phyloP scores from a whole-genome alignment of 1,140 invertebrate genomes.

The Eufriesea mexicana region DNA sequence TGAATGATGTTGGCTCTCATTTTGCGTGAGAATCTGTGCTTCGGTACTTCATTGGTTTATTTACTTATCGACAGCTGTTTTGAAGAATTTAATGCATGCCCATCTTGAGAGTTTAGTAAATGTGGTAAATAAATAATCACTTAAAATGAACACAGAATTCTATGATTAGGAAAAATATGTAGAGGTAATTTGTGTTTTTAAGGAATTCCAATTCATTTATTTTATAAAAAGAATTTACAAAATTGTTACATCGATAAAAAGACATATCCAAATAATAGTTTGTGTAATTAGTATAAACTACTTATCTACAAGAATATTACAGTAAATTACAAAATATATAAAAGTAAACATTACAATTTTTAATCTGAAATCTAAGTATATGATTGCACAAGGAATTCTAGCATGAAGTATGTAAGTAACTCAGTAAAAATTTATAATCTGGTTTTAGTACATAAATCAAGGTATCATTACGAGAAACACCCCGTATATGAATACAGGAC shows the following conservation, averaged over 20 bases:
- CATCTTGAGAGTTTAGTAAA: background rate
- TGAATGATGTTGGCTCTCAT: background rate
- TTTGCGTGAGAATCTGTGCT: slow-evolving; percentile 28
- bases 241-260: background rate
- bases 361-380: background rate
- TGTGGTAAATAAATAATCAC: no score
- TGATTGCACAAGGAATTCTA: background rate
- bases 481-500: slow-evolving; percentile 39
- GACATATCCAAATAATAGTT: no score
- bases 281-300: background rate
- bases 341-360: background rate
- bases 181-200: background rate
- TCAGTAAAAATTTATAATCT: background rate
- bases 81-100: background rate
- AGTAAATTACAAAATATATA: background rate
- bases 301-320: background rate
- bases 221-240: background rate
- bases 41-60: background rate
- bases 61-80: background rate
- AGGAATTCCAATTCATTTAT: background rate
- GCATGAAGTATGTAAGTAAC: background rate
- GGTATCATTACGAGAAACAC: slow-evolving; percentile 38
- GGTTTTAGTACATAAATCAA: slow-evolving; percentile 5
- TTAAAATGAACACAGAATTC: no score
- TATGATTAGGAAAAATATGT: no score